A percentile compares a stretch with the other conserved stretches of the same genome.
phyloP scores from a whole-genome alignment of 2,888 invertebrate genomes.

The Drosophila mimica region DNA sequence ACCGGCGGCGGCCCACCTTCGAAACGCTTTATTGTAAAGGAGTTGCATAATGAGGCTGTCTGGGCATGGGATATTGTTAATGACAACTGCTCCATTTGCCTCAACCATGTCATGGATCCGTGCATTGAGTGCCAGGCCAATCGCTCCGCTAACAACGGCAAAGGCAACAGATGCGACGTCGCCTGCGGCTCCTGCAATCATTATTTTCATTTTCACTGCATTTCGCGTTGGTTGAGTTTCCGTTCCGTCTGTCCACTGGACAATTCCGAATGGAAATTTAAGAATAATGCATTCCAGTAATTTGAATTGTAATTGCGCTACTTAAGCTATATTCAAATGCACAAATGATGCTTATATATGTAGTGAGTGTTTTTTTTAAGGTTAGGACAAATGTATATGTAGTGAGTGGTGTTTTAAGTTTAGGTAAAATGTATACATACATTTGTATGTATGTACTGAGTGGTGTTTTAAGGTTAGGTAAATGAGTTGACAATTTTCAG shows the following conservation, averaged over 20 bases:
- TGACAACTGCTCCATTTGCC: constrained; percentile 52
- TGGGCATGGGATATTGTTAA: constrained; percentile 34
- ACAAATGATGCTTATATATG: neutral
- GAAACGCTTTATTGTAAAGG: constrained; percentile 27
- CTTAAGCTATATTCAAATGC: neutral
- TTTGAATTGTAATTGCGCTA: neutral
- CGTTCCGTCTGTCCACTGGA: constrained; percentile 47
- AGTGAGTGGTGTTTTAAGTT: neutral
- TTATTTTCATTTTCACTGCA: constrained; percentile 52
- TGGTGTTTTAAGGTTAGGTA: neutral
- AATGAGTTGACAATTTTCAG: neutral
- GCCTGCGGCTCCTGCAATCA: constrained; percentile 53
- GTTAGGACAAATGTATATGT: neutral
- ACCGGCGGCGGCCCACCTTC: neutral
- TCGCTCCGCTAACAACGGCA: neutral
- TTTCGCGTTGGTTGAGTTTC: constrained; percentile 39
- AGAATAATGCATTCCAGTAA: constrained; percentile 23
- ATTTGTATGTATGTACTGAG: neutral
- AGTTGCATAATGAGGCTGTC: constrained; percentile 13
- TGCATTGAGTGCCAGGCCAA: constrained; percentile 55
- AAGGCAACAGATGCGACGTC: constrained; percentile 20
- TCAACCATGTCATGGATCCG: constrained; percentile 46
- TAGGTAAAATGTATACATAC: no score
- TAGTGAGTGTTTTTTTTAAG: neutral
- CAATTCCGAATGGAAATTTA: constrained; percentile 44